Evolutionary conservation across 2,797 vertebrate genomes (phyloP).

Genomic region (Danio albolineatus): DNA sequence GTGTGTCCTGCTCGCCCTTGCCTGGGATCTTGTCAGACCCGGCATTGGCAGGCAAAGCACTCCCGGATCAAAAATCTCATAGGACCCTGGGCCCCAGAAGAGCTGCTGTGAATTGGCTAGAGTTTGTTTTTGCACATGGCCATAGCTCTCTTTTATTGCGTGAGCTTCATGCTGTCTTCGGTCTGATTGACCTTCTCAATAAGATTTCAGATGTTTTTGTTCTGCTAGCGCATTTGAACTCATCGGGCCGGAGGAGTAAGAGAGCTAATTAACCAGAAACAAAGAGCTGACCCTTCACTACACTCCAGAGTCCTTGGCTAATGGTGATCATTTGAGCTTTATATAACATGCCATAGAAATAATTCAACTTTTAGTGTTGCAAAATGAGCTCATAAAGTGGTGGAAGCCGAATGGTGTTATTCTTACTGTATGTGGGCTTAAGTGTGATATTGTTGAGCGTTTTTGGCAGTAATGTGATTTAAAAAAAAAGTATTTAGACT

Average conservation of each 20-base stretch:
- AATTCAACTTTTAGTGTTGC: background rate
- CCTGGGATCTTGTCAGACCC: constrained; percentile 18
- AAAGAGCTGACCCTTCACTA: background rate
- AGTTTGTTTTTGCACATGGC: constrained; percentile 46
- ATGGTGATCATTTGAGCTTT: background rate
- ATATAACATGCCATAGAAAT: background rate
- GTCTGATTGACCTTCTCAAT: constrained; percentile 13
- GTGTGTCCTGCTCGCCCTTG: constrained; percentile 18
- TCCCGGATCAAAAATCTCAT: constrained; percentile 40
- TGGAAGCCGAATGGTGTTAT: background rate
- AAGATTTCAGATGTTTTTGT: background rate
- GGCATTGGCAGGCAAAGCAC: constrained; percentile 36
- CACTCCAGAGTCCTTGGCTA: background rate
- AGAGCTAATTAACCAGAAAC: constrained; percentile 13
- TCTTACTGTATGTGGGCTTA: background rate
- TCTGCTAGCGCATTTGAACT: background rate
- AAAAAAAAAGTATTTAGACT: background rate
- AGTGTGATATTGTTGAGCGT: background rate
- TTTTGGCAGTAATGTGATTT: background rate
- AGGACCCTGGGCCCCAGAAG: constrained; percentile 9
- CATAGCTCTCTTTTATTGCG: constrained; percentile 54
- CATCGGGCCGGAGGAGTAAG: background rate
- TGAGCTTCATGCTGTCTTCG: background rate
- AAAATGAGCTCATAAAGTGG: background rate
- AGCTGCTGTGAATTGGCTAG: constrained; percentile 51